Evolutionary conservation across 2,888 invertebrate species (phyloP).

Genomic region (Drosophila falleni): DNA sequence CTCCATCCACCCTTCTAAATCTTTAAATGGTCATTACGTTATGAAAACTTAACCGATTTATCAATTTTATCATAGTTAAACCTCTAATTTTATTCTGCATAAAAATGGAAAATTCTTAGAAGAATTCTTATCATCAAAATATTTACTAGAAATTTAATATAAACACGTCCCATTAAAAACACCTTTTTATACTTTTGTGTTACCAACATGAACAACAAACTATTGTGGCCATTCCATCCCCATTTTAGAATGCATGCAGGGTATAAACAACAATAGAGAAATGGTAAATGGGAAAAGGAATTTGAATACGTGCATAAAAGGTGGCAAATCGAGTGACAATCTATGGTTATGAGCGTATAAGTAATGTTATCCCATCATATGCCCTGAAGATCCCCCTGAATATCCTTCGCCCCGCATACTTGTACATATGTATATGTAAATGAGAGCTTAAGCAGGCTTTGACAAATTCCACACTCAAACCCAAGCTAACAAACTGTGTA

Average conservation of each 20-base stretch:
- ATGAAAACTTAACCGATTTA: background rate
- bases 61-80: background rate
- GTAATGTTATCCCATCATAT: slow-evolving; percentile 29
- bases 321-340: slow-evolving; percentile 66
- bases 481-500: slow-evolving; percentile 1
- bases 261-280: slow-evolving; percentile 10
- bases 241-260: background rate
- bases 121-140: no score
- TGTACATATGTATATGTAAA: slow-evolving; percentile 53
- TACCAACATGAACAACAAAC: background rate
- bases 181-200: background rate
- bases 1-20: background rate
- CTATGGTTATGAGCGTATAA: slow-evolving; percentile 67
- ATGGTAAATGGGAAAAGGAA: slow-evolving; percentile 23
- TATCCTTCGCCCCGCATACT: slow-evolving; percentile 20
- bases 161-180: background rate
- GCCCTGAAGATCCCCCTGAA: background rate
- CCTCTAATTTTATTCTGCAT: background rate
- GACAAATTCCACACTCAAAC: slow-evolving; percentile 35
- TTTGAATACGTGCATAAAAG: slow-evolving; percentile 46
- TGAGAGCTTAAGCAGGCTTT: slow-evolving; percentile 64
- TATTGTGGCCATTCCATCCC: background rate
- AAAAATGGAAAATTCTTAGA: no score
- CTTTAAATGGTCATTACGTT: background rate
- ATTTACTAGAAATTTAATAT: no score